Conservation (phyloP, 2,888 invertebrate species). For the Eristalis tenax region DNA sequence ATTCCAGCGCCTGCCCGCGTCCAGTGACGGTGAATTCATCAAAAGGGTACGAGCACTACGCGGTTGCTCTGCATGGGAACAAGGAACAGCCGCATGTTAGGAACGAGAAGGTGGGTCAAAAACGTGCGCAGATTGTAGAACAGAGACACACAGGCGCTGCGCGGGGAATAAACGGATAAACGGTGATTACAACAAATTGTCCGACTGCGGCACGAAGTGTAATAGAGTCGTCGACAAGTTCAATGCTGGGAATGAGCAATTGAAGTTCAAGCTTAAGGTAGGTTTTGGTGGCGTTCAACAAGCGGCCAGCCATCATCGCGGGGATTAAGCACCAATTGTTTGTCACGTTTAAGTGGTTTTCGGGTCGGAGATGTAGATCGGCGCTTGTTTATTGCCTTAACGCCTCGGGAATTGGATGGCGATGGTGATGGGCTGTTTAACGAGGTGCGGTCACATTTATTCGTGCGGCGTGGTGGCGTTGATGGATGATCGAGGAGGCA, state of each 20-base stretch:
- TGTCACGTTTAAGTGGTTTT: slow-evolving; percentile 58
- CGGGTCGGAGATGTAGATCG: slow-evolving; percentile 12
- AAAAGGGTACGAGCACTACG: slow-evolving; percentile 17
- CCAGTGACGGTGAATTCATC: slow-evolving; percentile 12
- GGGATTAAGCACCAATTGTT: slow-evolving; percentile 45
- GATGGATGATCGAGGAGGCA: background rate
- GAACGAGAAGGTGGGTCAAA: slow-evolving; percentile 64
- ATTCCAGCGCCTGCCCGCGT: background rate
- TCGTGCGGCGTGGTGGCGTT: background rate
- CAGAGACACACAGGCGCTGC: background rate
- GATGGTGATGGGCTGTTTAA: background rate
- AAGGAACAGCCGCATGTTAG: background rate
- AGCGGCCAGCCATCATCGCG: background rate
- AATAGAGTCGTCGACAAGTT: slow-evolving; percentile 60
- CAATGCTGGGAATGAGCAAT: slow-evolving; percentile 34
- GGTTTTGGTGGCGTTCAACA: background rate
- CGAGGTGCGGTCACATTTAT: background rate
- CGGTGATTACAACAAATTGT: slow-evolving; percentile 56
- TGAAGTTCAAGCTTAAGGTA: slow-evolving; percentile 50
- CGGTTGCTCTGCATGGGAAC: background rate
- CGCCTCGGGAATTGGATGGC: background rate
- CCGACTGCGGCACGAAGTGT: slow-evolving; percentile 36
- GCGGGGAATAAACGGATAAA: background rate
- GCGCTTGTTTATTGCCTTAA: background rate
- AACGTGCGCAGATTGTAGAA: slow-evolving; percentile 55